Evolutionary conservation across 2,888 invertebrate species (phyloP), one percentile per base, ranked within the genome.

Genomic region (Neuroscelio doddi): DNA sequence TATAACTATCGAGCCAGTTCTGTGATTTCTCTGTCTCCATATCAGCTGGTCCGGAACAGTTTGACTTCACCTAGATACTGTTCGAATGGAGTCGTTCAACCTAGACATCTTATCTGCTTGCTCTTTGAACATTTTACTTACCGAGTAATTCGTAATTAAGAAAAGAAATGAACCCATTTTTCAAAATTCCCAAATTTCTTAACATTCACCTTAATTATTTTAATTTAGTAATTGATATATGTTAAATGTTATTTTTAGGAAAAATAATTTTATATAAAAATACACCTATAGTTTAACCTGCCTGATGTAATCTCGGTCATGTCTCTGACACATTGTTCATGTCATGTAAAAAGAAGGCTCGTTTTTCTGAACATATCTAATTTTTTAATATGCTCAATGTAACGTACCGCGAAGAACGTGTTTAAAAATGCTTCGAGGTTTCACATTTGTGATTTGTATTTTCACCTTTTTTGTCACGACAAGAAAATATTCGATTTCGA

Each of bases 1-100:
- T 66, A 66, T 67, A 70, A 64, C 57, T 49, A 53, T 58, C 45
- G 58, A 65, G 57, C 38, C 42, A 62, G 44, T 61, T 67, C 58
- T 62, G 42, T 53, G 70, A 69, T 73, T 72, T 73, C 73, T 73
- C 73, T 70, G 70, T 72, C 69, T 62, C 56, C 66, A 49, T 47
- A 68, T 71, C 70, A 70, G 64, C 70, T 70, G 69, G 70, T 64
- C 73, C 66, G 71, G 69, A 71, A 73, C 71, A 66, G 42, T 47
- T 47, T 57, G 27, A 58, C 51, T 63, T 68, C 61, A 53, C 61
- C 59, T 63, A 66, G 57, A 64, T 69, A 59, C 51, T 21, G 53
- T 61, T 64, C 47, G 50, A 59, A 59, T 52, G 62, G 34, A 70
- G 49, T 68, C 68, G 58, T 62, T 70, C 67, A 57, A 65, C 70